Base-by-base conservation (phyloP, 1,140 invertebrate genomes). In the Solenopsis fugax region DNA sequence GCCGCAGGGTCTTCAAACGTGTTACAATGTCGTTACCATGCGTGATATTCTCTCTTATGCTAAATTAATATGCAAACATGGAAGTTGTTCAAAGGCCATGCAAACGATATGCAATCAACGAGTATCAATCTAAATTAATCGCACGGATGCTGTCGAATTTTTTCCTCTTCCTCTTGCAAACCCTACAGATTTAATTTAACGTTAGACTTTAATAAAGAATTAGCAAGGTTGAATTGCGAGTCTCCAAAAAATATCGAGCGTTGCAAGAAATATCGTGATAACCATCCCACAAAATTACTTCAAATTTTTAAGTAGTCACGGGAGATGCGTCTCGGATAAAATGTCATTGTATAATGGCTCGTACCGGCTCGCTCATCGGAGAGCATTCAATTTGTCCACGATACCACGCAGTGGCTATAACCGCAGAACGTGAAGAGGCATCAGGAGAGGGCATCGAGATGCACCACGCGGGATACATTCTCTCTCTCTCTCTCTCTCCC, bases 361-460 rank as follows among this genome's bases (percentile, higher is more conserved):
- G 10, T 50, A 65, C 65, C 52, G 37, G 10, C 41, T 29, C 58
- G 41, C 9, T 45, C 2, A 18, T 80, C 48, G 77, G 13, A 29
- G 62, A 41, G 64, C 62, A 81, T 81, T 81, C 64, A 48, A 67
- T 67, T 67, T 67, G 64, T 41, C 64, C 37, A 10, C 29, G 64
- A 65, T 65, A 65, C 10, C 4, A 48, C n/a, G 64, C 64, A 37
- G 37, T 10, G 37, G 1, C 5, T 67, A 5, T 67, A 45, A 67
- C 34, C 34, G 64, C 10, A 9, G 56, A 58, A 58, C 56, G n/a
- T 16, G 64, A 67, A 45, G 18, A 37, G 34, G 64, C 64, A 65
- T 65, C 64, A 10, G 41, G 4, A 48, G 21, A 69, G 65, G 41
- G 65, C 65, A 69, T 69, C 65, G 45, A 48, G 41, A 48, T 48